Percentiles rank a stretch among this genome's conserved stretches.
These are phyloP conservation scores for Engystomops pustulosus DNA, from an alignment of 2,113 vertebrate species.

Conservation along the genomic window DNA sequence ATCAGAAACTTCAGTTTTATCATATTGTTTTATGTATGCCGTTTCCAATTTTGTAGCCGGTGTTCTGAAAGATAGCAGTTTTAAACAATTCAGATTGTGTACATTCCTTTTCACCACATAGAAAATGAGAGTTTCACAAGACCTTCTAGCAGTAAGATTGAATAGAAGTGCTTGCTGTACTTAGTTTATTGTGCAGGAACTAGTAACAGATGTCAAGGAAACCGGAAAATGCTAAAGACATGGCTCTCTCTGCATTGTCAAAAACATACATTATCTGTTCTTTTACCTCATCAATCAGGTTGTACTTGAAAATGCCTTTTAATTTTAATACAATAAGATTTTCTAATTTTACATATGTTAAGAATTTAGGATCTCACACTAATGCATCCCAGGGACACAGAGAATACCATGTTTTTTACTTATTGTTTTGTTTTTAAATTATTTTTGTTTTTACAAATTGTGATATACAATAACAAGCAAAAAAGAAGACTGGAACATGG, in stretches of 20 bases:
- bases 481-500: too few relatives aligned
- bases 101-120: slow-evolving; percentile 35
- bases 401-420: too few relatives aligned
- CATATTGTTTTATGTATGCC: too few relatives aligned
- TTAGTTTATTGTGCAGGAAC: slow-evolving; percentile 18
- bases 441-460: too few relatives aligned
- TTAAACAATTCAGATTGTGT: slow-evolving; percentile 33
- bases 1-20: too few relatives aligned
- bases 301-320: not conserved
- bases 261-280: slow-evolving; percentile 8
- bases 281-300: not conserved
- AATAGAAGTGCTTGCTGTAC: not conserved
- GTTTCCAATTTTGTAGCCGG: too few relatives aligned
- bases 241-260: not conserved
- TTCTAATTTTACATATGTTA: too few relatives aligned
- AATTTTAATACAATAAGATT: too few relatives aligned
- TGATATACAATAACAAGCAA: too few relatives aligned
- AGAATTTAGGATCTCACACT: too few relatives aligned
- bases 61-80: slow-evolving; percentile 19
- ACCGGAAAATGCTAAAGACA: not conserved
- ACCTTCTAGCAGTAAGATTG: slow-evolving; percentile 19
- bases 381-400: too few relatives aligned
- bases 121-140: not conserved
- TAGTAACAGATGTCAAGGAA: slow-evolving; percentile 46
- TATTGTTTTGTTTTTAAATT: too few relatives aligned